These are phyloP conservation scores for Natrix natrix DNA, from an alignment of 2,797 vertebrate species.

Conservation along the genomic window DNA sequence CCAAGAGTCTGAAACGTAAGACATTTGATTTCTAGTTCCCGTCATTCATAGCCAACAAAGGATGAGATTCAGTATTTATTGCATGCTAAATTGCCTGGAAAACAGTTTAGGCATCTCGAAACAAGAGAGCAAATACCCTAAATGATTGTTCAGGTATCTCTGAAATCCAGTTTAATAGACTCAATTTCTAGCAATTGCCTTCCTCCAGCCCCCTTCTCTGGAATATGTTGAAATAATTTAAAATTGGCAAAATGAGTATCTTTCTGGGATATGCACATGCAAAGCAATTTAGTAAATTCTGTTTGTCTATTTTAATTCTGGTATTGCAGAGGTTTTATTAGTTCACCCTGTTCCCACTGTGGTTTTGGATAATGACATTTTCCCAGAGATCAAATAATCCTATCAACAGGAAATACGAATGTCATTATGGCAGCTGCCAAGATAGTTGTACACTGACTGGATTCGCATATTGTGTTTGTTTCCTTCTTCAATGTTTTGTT, in stretches of 20 bases:
- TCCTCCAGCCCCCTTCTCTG: slow-evolving; percentile 29
- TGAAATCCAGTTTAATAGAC: slow-evolving; percentile 39
- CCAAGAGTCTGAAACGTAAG: slow-evolving; percentile 38
- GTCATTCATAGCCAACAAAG: slow-evolving; percentile 22
- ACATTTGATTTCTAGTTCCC: slow-evolving; percentile 31
- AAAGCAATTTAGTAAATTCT: slow-evolving; percentile 20
- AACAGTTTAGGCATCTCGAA: slow-evolving; percentile 30
- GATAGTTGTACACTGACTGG: neutral
- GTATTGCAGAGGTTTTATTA: neutral
- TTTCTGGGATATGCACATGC: neutral
- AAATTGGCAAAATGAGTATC: slow-evolving; percentile 28
- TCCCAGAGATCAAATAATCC: neutral
- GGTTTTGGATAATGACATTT: neutral
- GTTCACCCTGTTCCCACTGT: neutral
- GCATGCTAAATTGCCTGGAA: slow-evolving; percentile 36
- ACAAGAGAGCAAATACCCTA: slow-evolving; percentile 42
- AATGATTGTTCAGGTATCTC: slow-evolving; percentile 41
- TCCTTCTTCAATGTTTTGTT: neutral
- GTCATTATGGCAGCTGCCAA: neutral
- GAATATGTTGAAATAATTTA: slow-evolving; percentile 41
- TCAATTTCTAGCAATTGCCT: slow-evolving; percentile 28
- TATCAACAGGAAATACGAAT: neutral
- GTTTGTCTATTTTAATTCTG: neutral
- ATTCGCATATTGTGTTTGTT: neutral
- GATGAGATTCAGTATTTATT: slow-evolving; percentile 44